A percentile compares a stretch with the other conserved stretches of the same genome.
Conservation (phyloP, 2,888 invertebrate genomes). For the Euplagia quadripunctaria region DNA sequence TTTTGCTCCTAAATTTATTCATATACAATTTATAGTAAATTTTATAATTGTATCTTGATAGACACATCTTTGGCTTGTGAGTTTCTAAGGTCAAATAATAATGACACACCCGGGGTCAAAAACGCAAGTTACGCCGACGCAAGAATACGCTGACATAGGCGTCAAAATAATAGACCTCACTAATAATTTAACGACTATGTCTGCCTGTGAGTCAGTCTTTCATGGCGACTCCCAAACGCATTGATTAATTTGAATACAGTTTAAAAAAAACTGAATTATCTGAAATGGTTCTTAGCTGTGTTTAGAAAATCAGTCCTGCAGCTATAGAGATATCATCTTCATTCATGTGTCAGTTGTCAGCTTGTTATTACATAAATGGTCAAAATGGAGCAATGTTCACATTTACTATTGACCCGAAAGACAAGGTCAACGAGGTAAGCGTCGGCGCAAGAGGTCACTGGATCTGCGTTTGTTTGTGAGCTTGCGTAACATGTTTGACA, state of each 20-base stretch:
- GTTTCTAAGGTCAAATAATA: no score
- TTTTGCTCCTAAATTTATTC: no score
- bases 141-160: no score
- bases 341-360: neutral
- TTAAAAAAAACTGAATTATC: neutral
- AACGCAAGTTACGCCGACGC: no score
- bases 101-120: no score
- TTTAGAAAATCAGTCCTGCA: neutral
- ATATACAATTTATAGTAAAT: no score
- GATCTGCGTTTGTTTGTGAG: slow-evolving; percentile 6
- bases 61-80: no score
- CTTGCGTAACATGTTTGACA: slow-evolving; percentile 33
- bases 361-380: neutral
- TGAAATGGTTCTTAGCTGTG: neutral
- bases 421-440: slow-evolving; percentile 33
- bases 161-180: no score
- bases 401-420: slow-evolving; percentile 15
- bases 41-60: no score
- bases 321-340: neutral
- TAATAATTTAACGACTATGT: no score
- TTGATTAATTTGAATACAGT: neutral
- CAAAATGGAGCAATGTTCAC: neutral
- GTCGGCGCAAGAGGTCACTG: slow-evolving; percentile 20
- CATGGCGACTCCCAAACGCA: neutral
- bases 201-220: neutral